A percentile compares a stretch with the other conserved stretches of the same genome.
These are phyloP conservation scores for Disparrhopalites patrizii DNA, from an alignment of 2,888 invertebrate species.

Conservation along the genomic window DNA sequence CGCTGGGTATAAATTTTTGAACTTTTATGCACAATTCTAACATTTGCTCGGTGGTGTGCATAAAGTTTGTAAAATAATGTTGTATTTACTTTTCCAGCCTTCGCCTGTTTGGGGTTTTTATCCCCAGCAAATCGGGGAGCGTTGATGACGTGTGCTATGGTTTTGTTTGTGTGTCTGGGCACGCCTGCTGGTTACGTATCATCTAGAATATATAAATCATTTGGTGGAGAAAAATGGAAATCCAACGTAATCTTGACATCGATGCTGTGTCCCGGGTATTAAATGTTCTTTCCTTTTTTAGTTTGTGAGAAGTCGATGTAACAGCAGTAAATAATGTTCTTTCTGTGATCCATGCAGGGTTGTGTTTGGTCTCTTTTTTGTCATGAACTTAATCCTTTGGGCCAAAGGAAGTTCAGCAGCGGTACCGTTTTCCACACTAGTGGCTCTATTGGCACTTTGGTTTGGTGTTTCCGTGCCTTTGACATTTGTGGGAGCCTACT, in stretches of 20 bases:
- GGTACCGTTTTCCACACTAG: slow-evolving; percentile 91
- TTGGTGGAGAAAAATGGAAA: slow-evolving; percentile 98
- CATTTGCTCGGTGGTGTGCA: background rate
- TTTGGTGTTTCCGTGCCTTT: slow-evolving; percentile 97
- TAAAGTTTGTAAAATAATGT: slow-evolving; percentile 1
- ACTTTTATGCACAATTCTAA: background rate
- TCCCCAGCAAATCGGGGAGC: slow-evolving; percentile 98
- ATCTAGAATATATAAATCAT: slow-evolving; percentile 95
- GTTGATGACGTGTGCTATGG: slow-evolving; percentile 96
- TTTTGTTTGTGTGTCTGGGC: slow-evolving; percentile 93
- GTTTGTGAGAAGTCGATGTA: background rate
- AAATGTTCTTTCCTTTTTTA: background rate
- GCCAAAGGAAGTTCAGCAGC: slow-evolving; percentile 93
- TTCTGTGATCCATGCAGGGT: slow-evolving; percentile 61
- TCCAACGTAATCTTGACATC: slow-evolving; percentile 94
- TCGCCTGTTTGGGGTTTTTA: slow-evolving; percentile 98
- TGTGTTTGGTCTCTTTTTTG: slow-evolving; percentile 94
- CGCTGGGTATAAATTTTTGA: slow-evolving; percentile 59
- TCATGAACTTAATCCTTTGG: slow-evolving; percentile 96
- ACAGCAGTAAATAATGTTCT: background rate
- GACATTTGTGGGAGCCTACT: slow-evolving; percentile 96
- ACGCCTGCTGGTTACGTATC: slow-evolving; percentile 96
- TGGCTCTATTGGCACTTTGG: slow-evolving; percentile 93
- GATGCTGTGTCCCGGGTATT: slow-evolving; percentile 93
- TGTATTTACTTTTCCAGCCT: slow-evolving; percentile 59